Conservation (phyloP, 2,113 vertebrate species). For the Lepidothrix coronata region DNA sequence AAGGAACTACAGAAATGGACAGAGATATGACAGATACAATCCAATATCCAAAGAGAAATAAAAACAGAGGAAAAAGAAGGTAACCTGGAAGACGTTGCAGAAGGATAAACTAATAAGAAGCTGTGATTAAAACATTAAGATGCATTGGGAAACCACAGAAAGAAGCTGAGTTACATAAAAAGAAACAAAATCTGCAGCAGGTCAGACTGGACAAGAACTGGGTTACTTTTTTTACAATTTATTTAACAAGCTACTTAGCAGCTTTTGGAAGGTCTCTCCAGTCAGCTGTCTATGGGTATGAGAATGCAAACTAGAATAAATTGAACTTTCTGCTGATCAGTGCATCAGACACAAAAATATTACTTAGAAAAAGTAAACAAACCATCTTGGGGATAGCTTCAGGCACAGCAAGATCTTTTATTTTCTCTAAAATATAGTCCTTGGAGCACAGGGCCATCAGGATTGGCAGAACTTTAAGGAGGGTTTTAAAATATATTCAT, state of each 20-base stretch:
- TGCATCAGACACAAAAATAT: neutral
- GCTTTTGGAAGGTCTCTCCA: neutral
- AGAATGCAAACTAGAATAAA: neutral
- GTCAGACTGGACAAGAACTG: neutral
- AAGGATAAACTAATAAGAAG: neutral
- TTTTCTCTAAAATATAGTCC: neutral
- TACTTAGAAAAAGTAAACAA: neutral
- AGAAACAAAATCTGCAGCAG: neutral
- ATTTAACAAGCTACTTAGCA: neutral
- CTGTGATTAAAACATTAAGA: neutral
- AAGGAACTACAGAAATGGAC: neutral
- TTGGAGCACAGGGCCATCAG: neutral
- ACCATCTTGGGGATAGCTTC: neutral
- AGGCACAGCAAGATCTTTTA: neutral
- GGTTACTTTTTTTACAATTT: neutral
- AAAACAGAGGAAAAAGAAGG: neutral
- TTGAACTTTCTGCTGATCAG: neutral
- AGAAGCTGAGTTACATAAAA: neutral
- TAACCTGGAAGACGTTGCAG: neutral
- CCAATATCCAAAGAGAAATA: neutral
- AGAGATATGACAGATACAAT: neutral
- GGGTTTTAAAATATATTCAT: neutral
- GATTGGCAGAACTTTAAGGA: neutral
- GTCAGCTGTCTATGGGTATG: neutral
- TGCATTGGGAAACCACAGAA: neutral